phyloP scores from a whole-genome alignment of 2,113 vertebrate species.

The Ramphastos sulfuratus region DNA sequence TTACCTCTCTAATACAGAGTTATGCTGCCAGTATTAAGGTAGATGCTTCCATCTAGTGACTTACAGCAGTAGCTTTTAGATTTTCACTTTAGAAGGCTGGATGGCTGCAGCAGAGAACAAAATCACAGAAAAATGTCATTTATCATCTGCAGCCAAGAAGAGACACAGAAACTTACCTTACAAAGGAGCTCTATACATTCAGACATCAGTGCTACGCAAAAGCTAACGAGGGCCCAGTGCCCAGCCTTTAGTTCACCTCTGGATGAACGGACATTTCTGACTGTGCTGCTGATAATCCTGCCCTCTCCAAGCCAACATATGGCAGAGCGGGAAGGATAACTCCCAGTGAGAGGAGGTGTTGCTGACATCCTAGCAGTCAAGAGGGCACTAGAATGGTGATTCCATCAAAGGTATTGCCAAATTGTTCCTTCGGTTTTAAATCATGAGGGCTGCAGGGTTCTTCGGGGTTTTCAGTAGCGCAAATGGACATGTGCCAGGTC shows the following conservation, averaged over 20 bases:
- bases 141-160: not conserved
- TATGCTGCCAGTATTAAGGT: constrained; percentile 23
- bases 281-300: not conserved
- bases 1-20: not conserved
- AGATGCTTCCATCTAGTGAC: constrained; percentile 57
- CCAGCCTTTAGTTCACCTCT: not conserved
- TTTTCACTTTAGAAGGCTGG: not conserved
- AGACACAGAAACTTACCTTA: not conserved
- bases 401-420: not conserved
- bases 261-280: not conserved
- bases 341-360: not conserved
- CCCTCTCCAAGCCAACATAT: not conserved
- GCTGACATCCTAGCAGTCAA: not conserved
- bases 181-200: not conserved
- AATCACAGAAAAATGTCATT: constrained; percentile 4
- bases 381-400: not conserved
- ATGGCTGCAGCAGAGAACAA: not conserved
- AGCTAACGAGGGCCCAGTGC: not conserved
- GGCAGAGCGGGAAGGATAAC: not conserved
- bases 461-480: not conserved
- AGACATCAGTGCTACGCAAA: not conserved
- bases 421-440: not conserved
- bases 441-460: accelerated
- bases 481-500: not conserved
- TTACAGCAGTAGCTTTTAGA: constrained; percentile 7